Percentiles rank a stretch among this genome's conserved stretches.
phyloP scores from a whole-genome alignment of 1,140 invertebrate genomes.

The Dufourea novaeangliae region DNA sequence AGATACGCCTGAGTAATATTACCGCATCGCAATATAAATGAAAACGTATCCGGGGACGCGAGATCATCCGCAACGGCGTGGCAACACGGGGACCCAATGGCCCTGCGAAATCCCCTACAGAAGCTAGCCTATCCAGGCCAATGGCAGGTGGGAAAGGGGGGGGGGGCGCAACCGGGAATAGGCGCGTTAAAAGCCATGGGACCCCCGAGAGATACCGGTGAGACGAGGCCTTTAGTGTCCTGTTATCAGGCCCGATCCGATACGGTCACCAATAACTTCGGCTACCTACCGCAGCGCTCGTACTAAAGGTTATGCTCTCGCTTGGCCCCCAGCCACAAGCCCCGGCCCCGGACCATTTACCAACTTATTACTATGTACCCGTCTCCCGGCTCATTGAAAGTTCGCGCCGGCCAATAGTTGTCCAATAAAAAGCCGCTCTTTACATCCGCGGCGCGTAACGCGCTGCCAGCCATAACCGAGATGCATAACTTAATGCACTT shows the following conservation, averaged over 20 bases:
- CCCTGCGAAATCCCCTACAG: neutral
- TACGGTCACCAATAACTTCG: constrained; percentile 66
- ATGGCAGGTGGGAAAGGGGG: neutral
- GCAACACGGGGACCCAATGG: neutral
- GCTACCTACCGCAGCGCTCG: constrained; percentile 73
- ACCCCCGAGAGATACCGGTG: constrained; percentile 51
- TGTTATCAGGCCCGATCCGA: constrained; percentile 73
- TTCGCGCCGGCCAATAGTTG: constrained; percentile 61
- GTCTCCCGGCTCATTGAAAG: constrained; percentile 62
- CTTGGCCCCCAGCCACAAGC: constrained; percentile 40
- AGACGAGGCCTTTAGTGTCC: constrained; percentile 68
- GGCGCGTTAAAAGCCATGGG: constrained; percentile 51
- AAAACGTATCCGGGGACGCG: constrained; percentile 41
- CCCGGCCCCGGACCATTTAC: constrained; percentile 56
- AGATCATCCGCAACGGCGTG: constrained; percentile 13
- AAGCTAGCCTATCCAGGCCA: constrained; percentile 16
- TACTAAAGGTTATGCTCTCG: constrained; percentile 57
- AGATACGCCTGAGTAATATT: constrained; percentile 60
- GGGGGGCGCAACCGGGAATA: neutral
- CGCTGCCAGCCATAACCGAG: constrained; percentile 40
- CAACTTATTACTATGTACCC: constrained; percentile 65
- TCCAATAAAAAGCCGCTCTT: constrained; percentile 66
- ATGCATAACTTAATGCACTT: constrained; percentile 57
- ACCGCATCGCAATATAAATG: constrained; percentile 61
- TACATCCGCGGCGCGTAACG: constrained; percentile 50